Evolutionary conservation across 1,140 invertebrate species (phyloP), one percentile per base, ranked within the genome.

Genomic region (Bombyx mandarina): DNA sequence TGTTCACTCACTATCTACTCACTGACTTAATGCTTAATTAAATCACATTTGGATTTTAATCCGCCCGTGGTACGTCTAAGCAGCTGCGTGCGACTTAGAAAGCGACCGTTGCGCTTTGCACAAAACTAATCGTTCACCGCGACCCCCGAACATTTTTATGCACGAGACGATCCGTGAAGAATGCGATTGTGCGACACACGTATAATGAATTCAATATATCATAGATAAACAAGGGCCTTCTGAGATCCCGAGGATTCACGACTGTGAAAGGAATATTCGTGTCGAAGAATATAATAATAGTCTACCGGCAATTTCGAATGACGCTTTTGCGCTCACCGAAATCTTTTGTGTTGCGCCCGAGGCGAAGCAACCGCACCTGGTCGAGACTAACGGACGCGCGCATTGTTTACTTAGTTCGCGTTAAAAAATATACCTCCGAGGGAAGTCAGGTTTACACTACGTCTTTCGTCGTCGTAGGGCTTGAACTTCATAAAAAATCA

Each of bases 21-120:
- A 75, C 71, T 71, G 74, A 66, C 62, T 71, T 78, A 78, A 85
- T 82, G 72, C 78, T 86, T 85, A 85, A 86, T 86, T 86, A 86
- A 86, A 86, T 86, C 80, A 83, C 73, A 77, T 77, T 71, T 61
- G 51, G 64, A 72, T 72, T 82, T 79, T 81, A 77, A 69, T 77
- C 68, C 71, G 74, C 79, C 45, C 57, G 54, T 55, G 58, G 50
- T 6, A 26, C 50, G 10, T 22, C 52, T 43, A 61, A 72, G 65
- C 74, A 79, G 77, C 79, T 81, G 78, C 71, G 63, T 35, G 43
- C 52, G 57, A 45, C 58, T 57, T 57, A 58, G 55, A 62, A 61
- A 56, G 56, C 54, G 51, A 54, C 49, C 65, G 56, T 71, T 65
- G 60, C 54, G 59, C 65, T 54, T 71, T 65, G 60, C 54, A 61